Percentiles rank a stretch among this genome's conserved stretches.
These are phyloP conservation scores for Speoplatyrhinus poulsoni DNA, from an alignment of 2,113 vertebrate species.

Conservation along the genomic window DNA sequence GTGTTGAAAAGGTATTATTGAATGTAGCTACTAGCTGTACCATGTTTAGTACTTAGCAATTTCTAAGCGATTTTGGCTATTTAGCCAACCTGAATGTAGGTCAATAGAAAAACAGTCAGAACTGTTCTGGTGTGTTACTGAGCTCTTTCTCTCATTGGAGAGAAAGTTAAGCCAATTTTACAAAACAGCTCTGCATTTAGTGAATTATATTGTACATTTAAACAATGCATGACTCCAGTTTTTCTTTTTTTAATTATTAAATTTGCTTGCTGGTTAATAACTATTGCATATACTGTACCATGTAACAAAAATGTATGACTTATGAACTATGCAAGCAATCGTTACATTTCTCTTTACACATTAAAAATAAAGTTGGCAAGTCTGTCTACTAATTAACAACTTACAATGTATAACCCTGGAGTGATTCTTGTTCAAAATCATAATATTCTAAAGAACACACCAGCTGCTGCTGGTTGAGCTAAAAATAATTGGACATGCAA, in stretches of 20 bases:
- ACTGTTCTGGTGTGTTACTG: slow-evolving; percentile 1
- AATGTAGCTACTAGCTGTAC: slow-evolving; percentile 24
- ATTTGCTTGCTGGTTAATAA: not conserved
- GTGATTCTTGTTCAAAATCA: no score
- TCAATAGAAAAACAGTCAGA: slow-evolving; percentile 20
- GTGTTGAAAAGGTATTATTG: slow-evolving; percentile 22
- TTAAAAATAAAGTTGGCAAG: not conserved
- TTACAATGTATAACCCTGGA: not conserved
- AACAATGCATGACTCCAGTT: not conserved
- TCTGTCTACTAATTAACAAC: not conserved
- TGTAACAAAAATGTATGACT: not conserved
- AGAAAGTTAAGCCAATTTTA: not conserved
- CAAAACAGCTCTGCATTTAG: fast-evolving
- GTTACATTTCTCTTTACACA: slow-evolving; percentile 24
- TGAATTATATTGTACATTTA: not conserved
- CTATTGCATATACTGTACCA: no score
- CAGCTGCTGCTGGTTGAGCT: no score
- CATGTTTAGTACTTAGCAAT: not conserved
- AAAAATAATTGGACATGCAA: no score
- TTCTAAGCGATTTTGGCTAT: slow-evolving; percentile 12
- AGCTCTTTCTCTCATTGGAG: not conserved
- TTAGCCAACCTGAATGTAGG: slow-evolving; percentile 8
- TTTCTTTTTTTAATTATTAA: slow-evolving; percentile 1
- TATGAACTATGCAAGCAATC: not conserved
- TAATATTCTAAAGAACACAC: no score